phyloP scores from a whole-genome alignment of 1,140 invertebrate genomes.

The Papilio polytes region DNA sequence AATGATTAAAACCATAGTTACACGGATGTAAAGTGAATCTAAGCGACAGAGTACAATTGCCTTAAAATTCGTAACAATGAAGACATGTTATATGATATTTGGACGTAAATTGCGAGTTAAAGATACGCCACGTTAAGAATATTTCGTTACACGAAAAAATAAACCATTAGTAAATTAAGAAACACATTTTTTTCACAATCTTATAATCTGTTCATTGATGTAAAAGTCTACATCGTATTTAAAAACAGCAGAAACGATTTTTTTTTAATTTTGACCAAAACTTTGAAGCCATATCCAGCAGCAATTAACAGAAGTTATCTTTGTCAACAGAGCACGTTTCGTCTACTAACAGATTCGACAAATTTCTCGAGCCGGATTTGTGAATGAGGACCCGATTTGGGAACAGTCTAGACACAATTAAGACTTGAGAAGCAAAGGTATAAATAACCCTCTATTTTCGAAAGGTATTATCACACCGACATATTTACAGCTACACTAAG shows the following conservation, averaged over 20 bases:
- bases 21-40: background rate
- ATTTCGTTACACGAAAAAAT: background rate
- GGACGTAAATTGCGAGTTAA: background rate
- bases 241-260: background rate
- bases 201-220: too few species aligned
- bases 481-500: too few species aligned
- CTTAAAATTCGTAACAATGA: background rate
- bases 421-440: background rate
- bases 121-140: background rate
- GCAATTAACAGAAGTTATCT: background rate
- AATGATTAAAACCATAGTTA: conserved; percentile 20
- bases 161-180: background rate
- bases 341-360: conserved; percentile 20
- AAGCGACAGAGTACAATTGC: background rate
- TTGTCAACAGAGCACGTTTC: conserved; percentile 20
- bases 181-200: background rate
- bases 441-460: background rate
- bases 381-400: background rate
- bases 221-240: background rate
- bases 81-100: background rate
- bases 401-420: conserved; percentile 18
- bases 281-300: background rate
- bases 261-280: background rate
- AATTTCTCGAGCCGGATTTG: conserved; percentile 30
- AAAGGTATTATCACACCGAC: background rate